phyloP scores from a whole-genome alignment of 2,797 vertebrate species.

The Phrynocephalus vlangalii region DNA sequence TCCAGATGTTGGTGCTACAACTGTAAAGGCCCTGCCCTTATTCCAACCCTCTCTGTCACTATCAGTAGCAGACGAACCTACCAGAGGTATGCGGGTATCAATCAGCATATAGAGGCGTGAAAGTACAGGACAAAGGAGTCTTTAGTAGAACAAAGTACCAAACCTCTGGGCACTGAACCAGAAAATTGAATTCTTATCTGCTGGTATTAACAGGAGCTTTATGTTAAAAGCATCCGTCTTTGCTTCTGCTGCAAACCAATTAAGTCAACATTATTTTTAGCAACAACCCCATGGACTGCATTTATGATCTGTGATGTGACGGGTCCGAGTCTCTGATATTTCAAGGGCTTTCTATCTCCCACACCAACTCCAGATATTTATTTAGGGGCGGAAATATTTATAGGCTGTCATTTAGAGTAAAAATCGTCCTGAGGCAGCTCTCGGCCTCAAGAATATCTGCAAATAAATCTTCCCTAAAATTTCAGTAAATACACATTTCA shows the following conservation, averaged over 20 bases:
- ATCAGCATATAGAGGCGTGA: neutral
- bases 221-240: neutral
- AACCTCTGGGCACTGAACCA: neutral
- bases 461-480: too few species aligned
- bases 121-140: neutral
- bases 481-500: too few species aligned
- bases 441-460: too few species aligned
- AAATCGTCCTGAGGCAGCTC: neutral
- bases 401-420: neutral
- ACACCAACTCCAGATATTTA: neutral
- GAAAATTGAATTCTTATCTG: neutral
- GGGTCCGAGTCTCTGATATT: neutral
- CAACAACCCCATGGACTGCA: neutral
- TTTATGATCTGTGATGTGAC: neutral
- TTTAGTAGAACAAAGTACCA: neutral
- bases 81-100: neutral
- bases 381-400: neutral
- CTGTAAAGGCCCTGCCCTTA: neutral
- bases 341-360: too few species aligned
- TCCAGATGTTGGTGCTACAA: neutral
- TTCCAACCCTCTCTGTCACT: too few species aligned
- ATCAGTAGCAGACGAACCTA: neutral
- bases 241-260: neutral
- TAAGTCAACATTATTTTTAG: neutral
- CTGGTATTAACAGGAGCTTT: neutral